Evolutionary conservation across 2,888 invertebrate genomes (phyloP).

Genomic region (Malthinus seriepunctatus): DNA sequence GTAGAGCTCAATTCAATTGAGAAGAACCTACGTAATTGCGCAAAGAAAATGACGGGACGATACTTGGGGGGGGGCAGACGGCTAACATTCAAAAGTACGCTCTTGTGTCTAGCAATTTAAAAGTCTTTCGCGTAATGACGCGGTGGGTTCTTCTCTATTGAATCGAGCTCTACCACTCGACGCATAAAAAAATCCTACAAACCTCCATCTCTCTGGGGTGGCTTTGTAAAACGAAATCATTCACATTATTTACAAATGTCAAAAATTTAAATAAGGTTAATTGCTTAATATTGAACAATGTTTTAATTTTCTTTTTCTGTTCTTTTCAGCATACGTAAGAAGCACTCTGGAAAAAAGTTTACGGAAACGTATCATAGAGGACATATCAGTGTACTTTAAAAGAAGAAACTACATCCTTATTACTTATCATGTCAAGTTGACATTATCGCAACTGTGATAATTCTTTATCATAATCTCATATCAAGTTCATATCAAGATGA

Average conservation of each 20-base stretch:
- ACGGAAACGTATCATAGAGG: conserved; percentile 9
- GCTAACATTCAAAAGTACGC: too few species aligned
- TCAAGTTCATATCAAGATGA: conserved; percentile 10
- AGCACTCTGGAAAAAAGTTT: neutral
- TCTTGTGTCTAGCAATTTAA: too few species aligned
- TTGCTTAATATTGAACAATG: neutral
- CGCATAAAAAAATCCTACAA: too few species aligned
- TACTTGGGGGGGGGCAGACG: too few species aligned
- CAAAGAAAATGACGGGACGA: too few species aligned
- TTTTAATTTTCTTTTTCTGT: neutral
- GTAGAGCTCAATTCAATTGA: too few species aligned
- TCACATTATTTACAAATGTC: neutral
- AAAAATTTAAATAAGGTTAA: neutral
- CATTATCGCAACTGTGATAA: conserved; percentile 20
- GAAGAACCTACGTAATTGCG: too few species aligned
- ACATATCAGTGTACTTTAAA: conserved; percentile 14
- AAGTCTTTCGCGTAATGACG: too few species aligned
- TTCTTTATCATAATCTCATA: conserved; percentile 15
- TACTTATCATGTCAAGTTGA: conserved; percentile 27
- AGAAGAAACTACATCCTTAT: conserved; percentile 5
- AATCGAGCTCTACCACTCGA: too few species aligned
- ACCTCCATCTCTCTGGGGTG: too few species aligned
- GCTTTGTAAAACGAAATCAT: too few species aligned
- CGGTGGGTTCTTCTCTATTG: too few species aligned
- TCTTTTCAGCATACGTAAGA: conserved; percentile 10